phyloP scores from a whole-genome alignment of 2,797 vertebrate species.

The Tiaroga cobitis region DNA sequence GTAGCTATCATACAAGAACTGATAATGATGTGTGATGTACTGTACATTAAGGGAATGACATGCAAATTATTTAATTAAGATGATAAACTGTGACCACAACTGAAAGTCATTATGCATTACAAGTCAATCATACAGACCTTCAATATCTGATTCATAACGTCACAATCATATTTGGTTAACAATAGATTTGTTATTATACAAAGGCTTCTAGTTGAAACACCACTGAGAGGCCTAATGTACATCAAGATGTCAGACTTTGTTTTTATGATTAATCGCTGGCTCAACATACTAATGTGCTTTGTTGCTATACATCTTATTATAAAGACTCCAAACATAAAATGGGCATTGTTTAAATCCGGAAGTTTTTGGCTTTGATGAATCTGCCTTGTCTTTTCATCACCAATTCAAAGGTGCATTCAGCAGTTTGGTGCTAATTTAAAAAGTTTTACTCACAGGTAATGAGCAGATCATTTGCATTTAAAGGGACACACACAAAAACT shows the following conservation, averaged over 20 bases:
- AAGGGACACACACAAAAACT: too few species aligned
- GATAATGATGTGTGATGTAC: neutral
- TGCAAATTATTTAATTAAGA: constrained; percentile 17
- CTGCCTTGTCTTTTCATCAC: neutral
- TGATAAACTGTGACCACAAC: constrained; percentile 39
- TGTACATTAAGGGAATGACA: neutral
- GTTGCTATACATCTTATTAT: neutral
- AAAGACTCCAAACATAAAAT: neutral
- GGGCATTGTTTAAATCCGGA: neutral
- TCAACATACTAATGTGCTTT: neutral
- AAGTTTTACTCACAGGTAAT: neutral
- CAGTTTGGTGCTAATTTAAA: neutral
- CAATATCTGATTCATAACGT: constrained; percentile 33
- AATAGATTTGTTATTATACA: neutral
- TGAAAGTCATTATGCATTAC: constrained; percentile 21
- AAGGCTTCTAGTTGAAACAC: constrained; percentile 16
- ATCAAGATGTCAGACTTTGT: constrained; percentile 19
- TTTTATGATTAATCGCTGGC: constrained; percentile 6
- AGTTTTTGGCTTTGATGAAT: constrained; percentile 4
- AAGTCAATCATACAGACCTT: constrained; percentile 22
- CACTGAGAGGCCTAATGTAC: constrained; percentile 24
- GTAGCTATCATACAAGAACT: neutral
- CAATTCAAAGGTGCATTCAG: constrained; percentile 1
- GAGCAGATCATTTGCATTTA: too few species aligned
- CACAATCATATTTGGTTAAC: constrained; percentile 19